phyloP scores from a whole-genome alignment of 2,113 vertebrate genomes.

The Psilopogon haemacephalus region DNA sequence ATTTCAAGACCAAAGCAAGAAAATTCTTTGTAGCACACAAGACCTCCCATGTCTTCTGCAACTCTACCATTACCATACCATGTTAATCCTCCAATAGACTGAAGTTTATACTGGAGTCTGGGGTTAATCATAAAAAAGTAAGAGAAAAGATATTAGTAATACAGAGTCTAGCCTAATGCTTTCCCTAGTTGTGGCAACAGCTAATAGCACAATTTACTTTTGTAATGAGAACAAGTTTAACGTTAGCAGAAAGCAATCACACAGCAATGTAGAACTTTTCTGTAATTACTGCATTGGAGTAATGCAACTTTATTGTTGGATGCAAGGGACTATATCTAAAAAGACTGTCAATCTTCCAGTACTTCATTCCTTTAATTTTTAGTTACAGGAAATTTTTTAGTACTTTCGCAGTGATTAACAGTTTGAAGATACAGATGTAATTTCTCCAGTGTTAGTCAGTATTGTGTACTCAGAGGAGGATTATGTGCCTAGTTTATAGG shows the following conservation, averaged over 20 bases:
- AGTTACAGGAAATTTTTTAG: neutral
- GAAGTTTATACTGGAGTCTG: neutral
- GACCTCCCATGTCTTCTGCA: neutral
- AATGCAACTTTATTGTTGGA: neutral
- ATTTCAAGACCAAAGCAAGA: neutral
- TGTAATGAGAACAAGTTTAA: neutral
- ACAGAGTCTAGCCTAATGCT: neutral
- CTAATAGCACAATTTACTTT: neutral
- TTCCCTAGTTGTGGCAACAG: neutral
- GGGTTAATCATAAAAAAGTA: neutral
- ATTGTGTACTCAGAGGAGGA: neutral
- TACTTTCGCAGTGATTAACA: neutral
- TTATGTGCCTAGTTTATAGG: neutral
- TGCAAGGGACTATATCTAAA: neutral
- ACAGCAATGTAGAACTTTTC: neutral
- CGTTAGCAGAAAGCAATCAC: neutral
- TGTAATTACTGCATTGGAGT: neutral
- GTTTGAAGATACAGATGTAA: neutral
- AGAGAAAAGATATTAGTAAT: neutral
- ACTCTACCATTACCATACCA: neutral
- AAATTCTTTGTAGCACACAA: neutral
- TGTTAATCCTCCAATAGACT: neutral
- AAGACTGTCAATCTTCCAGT: neutral
- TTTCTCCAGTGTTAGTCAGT: neutral
- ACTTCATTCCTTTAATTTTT: neutral